Base-by-base conservation (phyloP, 2,797 vertebrate species). In the Pseudochirops cupreus region DNA sequence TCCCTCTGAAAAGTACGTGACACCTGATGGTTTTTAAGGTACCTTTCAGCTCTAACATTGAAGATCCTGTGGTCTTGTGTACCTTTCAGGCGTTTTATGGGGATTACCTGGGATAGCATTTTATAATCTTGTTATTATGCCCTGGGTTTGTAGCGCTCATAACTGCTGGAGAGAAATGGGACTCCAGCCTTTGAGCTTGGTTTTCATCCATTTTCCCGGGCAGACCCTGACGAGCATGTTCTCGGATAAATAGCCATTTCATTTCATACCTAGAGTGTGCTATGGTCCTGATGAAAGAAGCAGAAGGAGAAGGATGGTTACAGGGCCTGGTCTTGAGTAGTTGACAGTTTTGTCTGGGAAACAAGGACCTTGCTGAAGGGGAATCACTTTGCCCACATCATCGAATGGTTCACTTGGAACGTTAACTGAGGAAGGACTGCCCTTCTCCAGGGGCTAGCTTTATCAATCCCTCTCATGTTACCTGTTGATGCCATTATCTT, bases 161-260 rank as follows among this genome's bases (percentile, higher is more conserved):
- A n/a, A 24, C 12, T 54, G 92, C 50, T 59, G 26, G 52, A 11
- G 59, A 93, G 55, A 92, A 87, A 93, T 96, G 18, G 9, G 89
- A 31, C 6, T 96, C 39, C 39, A 91, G 50, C 94, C 52, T 92
- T 16, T 90, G 54, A 18, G 24, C 4, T 26, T 24, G 21, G 39
- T 82, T 82, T 87, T 87, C 4, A 87, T 50, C 39, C 24, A 11
- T 87, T 87, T 46, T 26, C 3, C 74, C 2, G 4, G 10, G 12
- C 21, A 50, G 74, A 50, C 46, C 24, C 39, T 87, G 39, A 26
- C 26, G 24, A 87, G 0, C 24, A 50, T 87, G 26, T 50, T 46
- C 9, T 87, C 9, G 3, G 74, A 10, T 87, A 87, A 50, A 50
- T 3, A 50, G 13, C 9, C 9, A 87, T 50, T 67, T n/a, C 59